Evolutionary conservation across 30 jellyfish, hydroid and myxozoan genomes (phyloP).

Genomic region (Pelagia noctiluca): DNA sequence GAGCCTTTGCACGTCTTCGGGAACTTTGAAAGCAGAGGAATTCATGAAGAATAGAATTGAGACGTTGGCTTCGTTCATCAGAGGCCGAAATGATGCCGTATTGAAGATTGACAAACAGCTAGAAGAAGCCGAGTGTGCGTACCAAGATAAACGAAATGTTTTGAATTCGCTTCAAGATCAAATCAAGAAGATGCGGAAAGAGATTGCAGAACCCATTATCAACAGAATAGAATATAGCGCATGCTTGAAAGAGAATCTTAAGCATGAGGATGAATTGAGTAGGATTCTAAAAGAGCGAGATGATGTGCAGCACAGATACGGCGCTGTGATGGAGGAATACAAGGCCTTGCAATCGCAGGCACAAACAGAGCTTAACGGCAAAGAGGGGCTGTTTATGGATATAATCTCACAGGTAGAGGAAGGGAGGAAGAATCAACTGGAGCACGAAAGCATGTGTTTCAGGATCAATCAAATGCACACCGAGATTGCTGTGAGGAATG

Average conservation of each 20-base stretch:
- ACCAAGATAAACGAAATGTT: conserved; percentile 17
- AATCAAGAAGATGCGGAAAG: conserved; percentile 34
- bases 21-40: conserved; percentile 41
- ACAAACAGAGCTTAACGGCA: conserved; percentile 48
- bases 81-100: conserved; percentile 35
- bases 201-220: conserved; percentile 57
- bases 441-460: conserved; percentile 27
- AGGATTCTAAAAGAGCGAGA: conserved; percentile 62
- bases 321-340: conserved; percentile 69
- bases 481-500: conserved; percentile 61
- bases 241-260: conserved; percentile 63
- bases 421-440: conserved; percentile 35
- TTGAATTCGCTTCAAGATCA: conserved; percentile 40
- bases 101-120: conserved; percentile 24
- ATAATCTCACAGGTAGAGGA: conserved; percentile 52
- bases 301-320: conserved; percentile 55
- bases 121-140: neutral
- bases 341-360: conserved; percentile 24
- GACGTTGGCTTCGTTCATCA: conserved; percentile 37
- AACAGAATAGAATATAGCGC: conserved; percentile 49
- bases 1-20: conserved; percentile 12
- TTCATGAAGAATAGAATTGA: conserved; percentile 56
- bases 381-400: conserved; percentile 56
- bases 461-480: conserved; percentile 69
- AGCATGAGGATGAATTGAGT: conserved; percentile 38